Base-by-base conservation (phyloP, 1,140 invertebrate species). In the Artemia franciscana region DNA sequence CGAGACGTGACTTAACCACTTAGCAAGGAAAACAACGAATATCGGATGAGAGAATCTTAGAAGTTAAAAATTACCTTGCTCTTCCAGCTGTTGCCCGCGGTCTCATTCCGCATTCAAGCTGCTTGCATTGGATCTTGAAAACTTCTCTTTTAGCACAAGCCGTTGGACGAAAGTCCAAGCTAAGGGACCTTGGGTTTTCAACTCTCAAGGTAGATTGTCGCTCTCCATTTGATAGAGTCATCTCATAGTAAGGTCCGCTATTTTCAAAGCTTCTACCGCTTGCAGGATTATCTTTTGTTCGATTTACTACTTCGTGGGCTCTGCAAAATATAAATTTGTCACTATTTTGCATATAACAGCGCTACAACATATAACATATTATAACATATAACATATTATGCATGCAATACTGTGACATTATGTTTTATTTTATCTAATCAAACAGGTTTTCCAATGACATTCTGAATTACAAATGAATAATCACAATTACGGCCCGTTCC, bases 101-200 rank as follows among this genome's bases (percentile, higher is more conserved):
- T 64, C 83, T 72, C 58, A 82, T 77, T 2, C 85, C 85, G 67
- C 85, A 88, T 67, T 85, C 81, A 9, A 88, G 74, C 64, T 80
- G 77, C 60, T 79, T 76, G 67, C 85, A 88, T 56, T 77, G 78
- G 0, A 88, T 79, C 65, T 78, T 74, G 1, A 86, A 73, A 0
- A 85, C 80, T 64, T 82, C 78, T 21, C 77, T 77, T 12, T 58
- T 74, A 4, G 76, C 69, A 66, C 85, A 88, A 7, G 74, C 68
- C 0, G 82, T 80, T 12, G 78, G 73, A 60, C 78, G 74, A 69
- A 86, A 86, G 1, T 80, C 78, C 5, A 84, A 71, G 58, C 76
- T 77, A 0, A 79, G 79, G 5, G 62, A 21, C 26, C 7, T 28
- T 23, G 26, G 30, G 26, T 23, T 21, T 18, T n/a, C 26, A 25